A percentile compares a stretch with the other conserved stretches of the same genome.
These are phyloP conservation scores for Ceriagrion tenellum DNA, from an alignment of 2,888 invertebrate species.

Conservation along the genomic window DNA sequence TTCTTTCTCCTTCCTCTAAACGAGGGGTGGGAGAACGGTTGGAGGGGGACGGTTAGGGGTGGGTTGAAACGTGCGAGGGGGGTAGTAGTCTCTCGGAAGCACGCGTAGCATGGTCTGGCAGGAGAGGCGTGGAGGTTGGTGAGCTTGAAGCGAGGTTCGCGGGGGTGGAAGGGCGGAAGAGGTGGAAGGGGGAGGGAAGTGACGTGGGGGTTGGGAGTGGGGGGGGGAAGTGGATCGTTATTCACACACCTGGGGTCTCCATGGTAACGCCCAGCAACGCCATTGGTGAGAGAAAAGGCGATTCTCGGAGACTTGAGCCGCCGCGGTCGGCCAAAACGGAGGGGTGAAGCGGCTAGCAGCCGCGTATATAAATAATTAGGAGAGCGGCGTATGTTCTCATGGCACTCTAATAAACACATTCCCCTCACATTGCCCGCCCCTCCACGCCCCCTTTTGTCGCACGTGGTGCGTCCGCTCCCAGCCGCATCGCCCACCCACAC, in stretches of 20 bases:
- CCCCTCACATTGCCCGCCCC: not conserved
- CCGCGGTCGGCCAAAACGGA: not conserved
- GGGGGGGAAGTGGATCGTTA: constrained; percentile 57
- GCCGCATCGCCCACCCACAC: not conserved
- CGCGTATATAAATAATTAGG: constrained; percentile 10
- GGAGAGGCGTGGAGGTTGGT: not conserved
- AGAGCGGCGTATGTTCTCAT: constrained; percentile 6
- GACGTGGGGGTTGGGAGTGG: not conserved
- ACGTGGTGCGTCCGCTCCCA: not conserved
- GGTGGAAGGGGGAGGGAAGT: not conserved
- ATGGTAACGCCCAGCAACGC: constrained; percentile 58
- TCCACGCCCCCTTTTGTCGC: not conserved
- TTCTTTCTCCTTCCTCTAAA: too few species aligned
- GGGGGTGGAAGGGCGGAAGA: not conserved
- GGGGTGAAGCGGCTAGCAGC: not conserved
- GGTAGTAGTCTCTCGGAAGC: not conserved
- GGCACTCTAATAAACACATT: constrained; percentile 19
- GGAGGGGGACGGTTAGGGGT: not conserved
- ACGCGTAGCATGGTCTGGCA: not conserved
- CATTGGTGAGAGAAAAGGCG: constrained; percentile 62
- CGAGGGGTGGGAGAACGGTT: not conserved
- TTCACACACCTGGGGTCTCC: constrained; percentile 62
- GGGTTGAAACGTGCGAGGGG: not conserved
- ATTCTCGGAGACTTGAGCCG: constrained; percentile 3
- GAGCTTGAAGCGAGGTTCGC: not conserved